Conservation (phyloP, 2,888 invertebrate species). For the Mythimna lalbum region DNA sequence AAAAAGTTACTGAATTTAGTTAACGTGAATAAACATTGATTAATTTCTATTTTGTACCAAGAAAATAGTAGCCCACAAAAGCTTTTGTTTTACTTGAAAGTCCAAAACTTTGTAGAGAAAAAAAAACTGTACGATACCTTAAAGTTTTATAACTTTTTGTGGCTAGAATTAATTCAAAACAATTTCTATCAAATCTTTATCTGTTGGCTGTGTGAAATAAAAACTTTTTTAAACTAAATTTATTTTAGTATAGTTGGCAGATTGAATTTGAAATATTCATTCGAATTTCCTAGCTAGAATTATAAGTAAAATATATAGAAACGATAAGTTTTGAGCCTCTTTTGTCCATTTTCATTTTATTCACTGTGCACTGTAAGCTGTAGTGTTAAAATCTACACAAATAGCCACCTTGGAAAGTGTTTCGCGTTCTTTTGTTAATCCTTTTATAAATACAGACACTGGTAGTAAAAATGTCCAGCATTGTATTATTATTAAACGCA, state of each 20-base stretch:
- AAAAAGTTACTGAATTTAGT: background rate
- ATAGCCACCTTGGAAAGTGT: conserved; percentile 65
- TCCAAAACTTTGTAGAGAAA: no score
- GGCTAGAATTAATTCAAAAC: background rate
- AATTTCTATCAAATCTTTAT: background rate
- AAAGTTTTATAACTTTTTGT: no score
- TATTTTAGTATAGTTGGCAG: background rate
- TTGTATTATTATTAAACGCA: no score
- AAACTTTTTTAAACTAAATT: background rate
- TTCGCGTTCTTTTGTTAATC: conserved; percentile 64
- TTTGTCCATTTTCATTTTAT: conserved; percentile 13
- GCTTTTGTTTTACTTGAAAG: background rate
- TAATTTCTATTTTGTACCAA: conserved; percentile 4
- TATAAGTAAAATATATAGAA: background rate
- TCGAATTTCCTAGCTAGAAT: background rate
- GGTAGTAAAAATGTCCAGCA: conserved; percentile 16
- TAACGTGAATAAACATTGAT: conserved; percentile 1
- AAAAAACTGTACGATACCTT: no score
- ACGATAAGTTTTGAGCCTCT: background rate
- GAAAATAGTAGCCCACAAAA: background rate
- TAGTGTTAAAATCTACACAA: conserved; percentile 64
- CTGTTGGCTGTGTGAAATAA: no score
- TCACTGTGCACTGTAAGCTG: conserved; percentile 18
- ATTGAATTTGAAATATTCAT: background rate
- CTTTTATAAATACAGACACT: conserved; percentile 41